Percentiles rank a stretch among this genome's conserved stretches.
Conservation (phyloP, 2,797 vertebrate genomes). For the Mormyrops attenuatus region DNA sequence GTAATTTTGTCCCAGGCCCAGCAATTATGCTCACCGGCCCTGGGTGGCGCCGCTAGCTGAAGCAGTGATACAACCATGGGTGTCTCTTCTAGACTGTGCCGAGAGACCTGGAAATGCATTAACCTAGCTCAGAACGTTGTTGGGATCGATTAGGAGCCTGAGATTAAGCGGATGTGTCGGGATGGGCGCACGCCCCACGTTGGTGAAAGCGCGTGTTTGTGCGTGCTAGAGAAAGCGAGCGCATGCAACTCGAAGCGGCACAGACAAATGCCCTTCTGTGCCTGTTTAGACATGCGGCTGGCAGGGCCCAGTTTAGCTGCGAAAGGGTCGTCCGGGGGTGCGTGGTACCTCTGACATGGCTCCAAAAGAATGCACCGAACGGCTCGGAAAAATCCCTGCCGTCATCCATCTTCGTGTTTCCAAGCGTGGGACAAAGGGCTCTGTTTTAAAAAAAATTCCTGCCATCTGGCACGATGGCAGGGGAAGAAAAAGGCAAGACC, state of each 20-base stretch:
- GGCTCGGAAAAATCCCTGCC: not conserved
- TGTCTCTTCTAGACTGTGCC: not conserved
- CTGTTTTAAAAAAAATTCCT: constrained; percentile 37
- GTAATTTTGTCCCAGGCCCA: not conserved
- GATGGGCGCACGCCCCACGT: not conserved
- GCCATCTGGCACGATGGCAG: not conserved
- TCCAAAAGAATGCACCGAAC: not conserved
- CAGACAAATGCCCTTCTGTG: constrained; percentile 26
- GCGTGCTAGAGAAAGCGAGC: not conserved
- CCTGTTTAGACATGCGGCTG: constrained; percentile 19
- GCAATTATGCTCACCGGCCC: not conserved
- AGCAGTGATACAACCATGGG: not conserved
- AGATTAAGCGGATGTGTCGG: not conserved
- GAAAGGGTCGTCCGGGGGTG: constrained; percentile 50
- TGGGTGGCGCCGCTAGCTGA: not conserved
- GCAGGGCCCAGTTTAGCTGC: constrained; percentile 34
- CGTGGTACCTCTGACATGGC: not conserved
- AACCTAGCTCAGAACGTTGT: not conserved
- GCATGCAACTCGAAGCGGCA: not conserved
- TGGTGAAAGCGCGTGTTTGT: not conserved
- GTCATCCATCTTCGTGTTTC: not conserved
- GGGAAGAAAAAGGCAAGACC: constrained; percentile 37
- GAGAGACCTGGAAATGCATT: not conserved
- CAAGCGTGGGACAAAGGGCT: not conserved
- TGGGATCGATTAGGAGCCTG: not conserved